Evolutionary conservation across 2,888 invertebrate species (phyloP), one percentile per base, ranked within the genome.

Genomic region (Tetanocera ferruginea): DNA sequence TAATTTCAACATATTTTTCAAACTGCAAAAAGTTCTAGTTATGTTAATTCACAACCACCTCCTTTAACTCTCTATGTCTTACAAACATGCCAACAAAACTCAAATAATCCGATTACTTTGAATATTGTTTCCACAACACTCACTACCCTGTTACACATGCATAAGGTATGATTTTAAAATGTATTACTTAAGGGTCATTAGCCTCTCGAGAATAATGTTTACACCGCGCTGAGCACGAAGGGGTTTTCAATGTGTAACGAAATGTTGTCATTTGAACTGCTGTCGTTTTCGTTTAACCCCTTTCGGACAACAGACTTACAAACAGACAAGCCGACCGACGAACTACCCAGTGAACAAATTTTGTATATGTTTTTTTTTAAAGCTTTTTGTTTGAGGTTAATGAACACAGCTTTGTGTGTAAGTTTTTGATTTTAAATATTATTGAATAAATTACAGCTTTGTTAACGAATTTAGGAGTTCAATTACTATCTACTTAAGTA

Each of bases 101-200:
- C n/a, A 43, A 11, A 43, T 43, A 43, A n/a, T 43, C 34, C 37
- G 34, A 34, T 34, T 43, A 37, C 43, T 43, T 43, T 14, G 1
- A 1, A 43, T 43, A 37, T 14, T 43, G 4, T 43, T 43, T 43
- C 14, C 3, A 23, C 60, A 28, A 5, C 60, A 60, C 60, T 60
- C 9, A 11, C 8, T 55, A 5, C 0, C 3, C 31, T 28, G 14
- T 3, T 23, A n/a, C 43, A 49, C 19, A 49, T 14, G 8, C 19
- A 49, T 14, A 3, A 11, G 43, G 34, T 43, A 23, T 37, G 67
- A 67, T 51, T 51, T 51, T 23, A 25, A 28, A 69, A 28, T 17
- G 11, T 14, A 52, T 70, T 52, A 70, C 70, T 66, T 43, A 67
- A 76, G 67, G 74, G 78, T 62, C 78, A 75, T 76, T 80, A 76